These are phyloP conservation scores for Drosophila funebris DNA, from an alignment of 1,140 invertebrate genomes.

Conservation along the genomic window DNA sequence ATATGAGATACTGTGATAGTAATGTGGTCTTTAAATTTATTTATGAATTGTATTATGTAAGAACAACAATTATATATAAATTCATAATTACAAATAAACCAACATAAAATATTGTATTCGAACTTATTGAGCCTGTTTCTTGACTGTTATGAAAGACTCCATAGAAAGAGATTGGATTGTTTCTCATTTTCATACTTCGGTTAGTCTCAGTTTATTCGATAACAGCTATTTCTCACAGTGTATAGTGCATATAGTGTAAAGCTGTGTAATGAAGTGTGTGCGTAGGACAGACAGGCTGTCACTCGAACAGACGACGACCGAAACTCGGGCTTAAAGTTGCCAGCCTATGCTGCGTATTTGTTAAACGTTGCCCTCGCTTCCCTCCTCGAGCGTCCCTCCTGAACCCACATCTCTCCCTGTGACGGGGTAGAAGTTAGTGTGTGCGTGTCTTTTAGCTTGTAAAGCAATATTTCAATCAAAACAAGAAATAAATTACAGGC, in stretches of 20 bases:
- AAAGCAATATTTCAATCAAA: slow-evolving; percentile 83
- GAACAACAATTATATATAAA: too few relatives aligned
- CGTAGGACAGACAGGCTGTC: slow-evolving; percentile 70
- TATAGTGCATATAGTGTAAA: background rate
- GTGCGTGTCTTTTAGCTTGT: slow-evolving; percentile 77
- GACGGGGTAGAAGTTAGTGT: slow-evolving; percentile 15
- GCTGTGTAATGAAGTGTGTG: slow-evolving; percentile 69
- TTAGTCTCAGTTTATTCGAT: too few relatives aligned
- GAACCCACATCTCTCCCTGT: background rate
- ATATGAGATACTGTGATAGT: too few relatives aligned
- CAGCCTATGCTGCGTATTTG: slow-evolving; percentile 66
- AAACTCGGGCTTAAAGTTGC: slow-evolving; percentile 19
- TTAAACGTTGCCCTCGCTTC: slow-evolving; percentile 58
- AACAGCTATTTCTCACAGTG: slow-evolving; percentile 36
- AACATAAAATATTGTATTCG: too few relatives aligned
- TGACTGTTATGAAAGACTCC: too few relatives aligned
- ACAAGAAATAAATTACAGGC: slow-evolving; percentile 82
- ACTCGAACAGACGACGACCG: slow-evolving; percentile 31
- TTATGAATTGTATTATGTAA: too few relatives aligned
- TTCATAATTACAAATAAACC: too few relatives aligned
- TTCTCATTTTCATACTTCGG: too few relatives aligned
- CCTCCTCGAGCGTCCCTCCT: background rate
- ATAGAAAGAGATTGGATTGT: too few relatives aligned
- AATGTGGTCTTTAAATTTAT: too few relatives aligned
- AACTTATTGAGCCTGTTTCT: too few relatives aligned